Conservation (phyloP, 2,888 invertebrate species). For the Peribatodes rhomboidaria region DNA sequence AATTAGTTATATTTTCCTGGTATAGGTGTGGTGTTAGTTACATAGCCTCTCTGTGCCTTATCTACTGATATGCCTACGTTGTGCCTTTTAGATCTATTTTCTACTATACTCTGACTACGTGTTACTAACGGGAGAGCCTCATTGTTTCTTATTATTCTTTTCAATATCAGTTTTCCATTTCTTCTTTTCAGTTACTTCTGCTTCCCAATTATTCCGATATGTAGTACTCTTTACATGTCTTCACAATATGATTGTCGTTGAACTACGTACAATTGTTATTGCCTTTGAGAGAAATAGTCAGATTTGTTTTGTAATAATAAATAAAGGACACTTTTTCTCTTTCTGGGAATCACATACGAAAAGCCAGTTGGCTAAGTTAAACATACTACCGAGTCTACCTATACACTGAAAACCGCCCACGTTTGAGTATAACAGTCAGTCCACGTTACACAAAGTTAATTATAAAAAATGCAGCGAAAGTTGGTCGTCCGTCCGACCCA, state of each 20-base stretch:
- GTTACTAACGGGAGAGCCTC: conserved; percentile 52
- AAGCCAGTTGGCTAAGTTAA: background rate
- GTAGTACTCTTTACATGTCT: background rate
- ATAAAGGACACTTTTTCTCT: too few species aligned
- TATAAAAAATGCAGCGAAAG: conserved; percentile 33
- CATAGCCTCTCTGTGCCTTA: too few species aligned
- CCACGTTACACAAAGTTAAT: conserved; percentile 16
- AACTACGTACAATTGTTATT: background rate
- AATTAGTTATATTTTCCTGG: too few species aligned
- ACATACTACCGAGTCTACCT: background rate
- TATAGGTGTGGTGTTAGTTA: too few species aligned
- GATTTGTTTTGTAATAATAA: too few species aligned
- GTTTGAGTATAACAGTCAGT: conserved; percentile 6
- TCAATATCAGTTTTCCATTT: conserved; percentile 38
- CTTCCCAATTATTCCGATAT: background rate
- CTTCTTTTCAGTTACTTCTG: conserved; percentile 6
- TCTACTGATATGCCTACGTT: too few species aligned
- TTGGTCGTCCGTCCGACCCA: conserved; percentile 12
- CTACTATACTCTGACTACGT: background rate
- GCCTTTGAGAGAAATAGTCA: too few species aligned
- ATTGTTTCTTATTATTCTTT: conserved; percentile 39
- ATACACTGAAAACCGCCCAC: background rate
- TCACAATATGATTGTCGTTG: background rate
- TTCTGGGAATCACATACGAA: too few species aligned
- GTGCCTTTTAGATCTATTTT: too few species aligned